phyloP scores from a whole-genome alignment of 92 coral and sea anemone species.

The Bergia puertoricense region DNA sequence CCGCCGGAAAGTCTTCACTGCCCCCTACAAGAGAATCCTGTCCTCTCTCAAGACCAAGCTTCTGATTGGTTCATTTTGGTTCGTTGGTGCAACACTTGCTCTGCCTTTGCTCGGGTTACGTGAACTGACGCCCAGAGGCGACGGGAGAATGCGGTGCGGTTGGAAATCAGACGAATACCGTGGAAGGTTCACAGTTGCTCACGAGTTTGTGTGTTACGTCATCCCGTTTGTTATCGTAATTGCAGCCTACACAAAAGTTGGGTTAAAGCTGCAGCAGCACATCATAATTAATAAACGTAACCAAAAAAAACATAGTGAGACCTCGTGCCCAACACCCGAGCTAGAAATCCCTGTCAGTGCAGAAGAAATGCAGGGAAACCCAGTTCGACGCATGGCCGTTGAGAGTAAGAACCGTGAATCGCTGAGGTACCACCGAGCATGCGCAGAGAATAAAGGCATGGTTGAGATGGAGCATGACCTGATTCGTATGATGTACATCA shows the following conservation, averaged over 20 bases:
- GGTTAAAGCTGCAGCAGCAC: slow-evolving; percentile 59
- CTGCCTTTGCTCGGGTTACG: slow-evolving; percentile 30
- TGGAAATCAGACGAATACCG: slow-evolving; percentile 29
- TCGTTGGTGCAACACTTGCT: too few species aligned
- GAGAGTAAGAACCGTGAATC: not conserved
- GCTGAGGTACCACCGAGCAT: not conserved
- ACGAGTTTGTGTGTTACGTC: slow-evolving; percentile 52
- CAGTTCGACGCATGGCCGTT: too few species aligned
- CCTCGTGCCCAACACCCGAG: not conserved
- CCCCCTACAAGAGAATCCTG: not conserved
- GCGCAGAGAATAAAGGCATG: not conserved
- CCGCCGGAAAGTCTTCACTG: too few species aligned
- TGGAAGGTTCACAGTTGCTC: slow-evolving; percentile 42
- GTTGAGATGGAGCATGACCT: too few species aligned
- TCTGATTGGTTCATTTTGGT: too few species aligned
- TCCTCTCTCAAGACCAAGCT: not conserved
- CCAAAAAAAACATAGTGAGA: not conserved
- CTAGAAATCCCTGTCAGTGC: not conserved
- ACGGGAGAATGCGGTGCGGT: not conserved
- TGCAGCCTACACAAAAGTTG: slow-evolving; percentile 66
- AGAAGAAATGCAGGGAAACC: too few species aligned
- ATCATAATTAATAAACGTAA: slow-evolving; percentile 12
- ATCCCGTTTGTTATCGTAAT: slow-evolving; percentile 65
- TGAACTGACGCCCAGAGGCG: not conserved
- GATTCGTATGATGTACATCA: slow-evolving; percentile 63